phyloP scores from a whole-genome alignment of 2,797 vertebrate species.

The Tragelaphus eurycerus region DNA sequence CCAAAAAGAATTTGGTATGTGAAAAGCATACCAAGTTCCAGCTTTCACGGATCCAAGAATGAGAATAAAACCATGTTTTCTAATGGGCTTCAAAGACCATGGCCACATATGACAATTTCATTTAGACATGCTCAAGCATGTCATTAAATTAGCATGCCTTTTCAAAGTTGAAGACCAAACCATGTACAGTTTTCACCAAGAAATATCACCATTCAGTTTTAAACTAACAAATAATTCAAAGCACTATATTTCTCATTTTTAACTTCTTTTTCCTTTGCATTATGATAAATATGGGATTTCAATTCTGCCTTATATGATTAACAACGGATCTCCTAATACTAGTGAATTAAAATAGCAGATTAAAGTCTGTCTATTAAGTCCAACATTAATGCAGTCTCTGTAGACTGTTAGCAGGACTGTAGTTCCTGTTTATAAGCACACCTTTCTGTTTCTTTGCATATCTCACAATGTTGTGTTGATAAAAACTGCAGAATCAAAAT shows the following conservation, averaged over 20 bases:
- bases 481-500: not conserved
- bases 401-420: not conserved
- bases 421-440: not conserved
- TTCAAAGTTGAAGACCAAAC: not conserved
- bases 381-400: not conserved
- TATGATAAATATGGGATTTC: not conserved
- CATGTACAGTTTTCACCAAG: not conserved
- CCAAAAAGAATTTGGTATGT: not conserved
- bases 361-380: not conserved
- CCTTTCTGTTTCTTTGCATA: not conserved
- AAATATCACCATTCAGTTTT: not conserved
- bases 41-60: not conserved
- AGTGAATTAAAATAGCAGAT: not conserved
- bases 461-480: not conserved
- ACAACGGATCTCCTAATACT: not conserved
- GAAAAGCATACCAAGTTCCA: not conserved
- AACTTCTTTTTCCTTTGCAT: not conserved
- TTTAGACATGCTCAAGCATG: not conserved
- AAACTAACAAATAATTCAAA: not conserved
- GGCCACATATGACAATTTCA: not conserved
- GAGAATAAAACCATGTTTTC: not conserved
- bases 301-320: not conserved
- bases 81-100: not conserved
- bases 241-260: not conserved
- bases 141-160: not conserved